These are phyloP conservation scores for Cephalopachus bancanus DNA, from an alignment of 2,797 vertebrate species.

Conservation along the genomic window DNA sequence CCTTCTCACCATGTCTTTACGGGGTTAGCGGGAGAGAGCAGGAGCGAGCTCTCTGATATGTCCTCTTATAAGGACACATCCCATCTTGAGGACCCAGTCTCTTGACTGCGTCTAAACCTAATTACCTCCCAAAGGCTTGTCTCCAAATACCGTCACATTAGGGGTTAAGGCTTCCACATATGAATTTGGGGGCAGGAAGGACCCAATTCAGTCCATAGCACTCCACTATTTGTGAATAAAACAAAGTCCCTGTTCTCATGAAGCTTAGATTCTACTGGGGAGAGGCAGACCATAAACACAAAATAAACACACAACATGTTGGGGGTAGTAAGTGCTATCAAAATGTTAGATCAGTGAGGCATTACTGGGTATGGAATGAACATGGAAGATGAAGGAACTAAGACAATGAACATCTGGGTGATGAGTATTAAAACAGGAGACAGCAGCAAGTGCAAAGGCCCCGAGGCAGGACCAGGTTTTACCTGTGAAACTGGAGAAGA, in stretches of 20 bases:
- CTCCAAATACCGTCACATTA: not conserved
- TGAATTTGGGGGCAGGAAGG: not conserved
- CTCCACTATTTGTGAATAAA: not conserved
- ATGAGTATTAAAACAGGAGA: not conserved
- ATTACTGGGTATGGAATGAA: not conserved
- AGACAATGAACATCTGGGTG: not conserved
- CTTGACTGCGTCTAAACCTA: not conserved
- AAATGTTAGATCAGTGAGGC: not conserved
- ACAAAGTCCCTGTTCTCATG: not conserved
- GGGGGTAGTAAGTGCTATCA: not conserved
- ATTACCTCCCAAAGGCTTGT: not conserved
- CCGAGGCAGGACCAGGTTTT: not conserved
- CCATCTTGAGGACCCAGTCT: not conserved
- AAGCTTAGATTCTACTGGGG: not conserved
- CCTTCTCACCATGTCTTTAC: not conserved
- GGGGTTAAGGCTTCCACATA: not conserved
- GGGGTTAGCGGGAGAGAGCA: not conserved
- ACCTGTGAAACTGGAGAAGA: not conserved
- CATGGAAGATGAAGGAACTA: not conserved
- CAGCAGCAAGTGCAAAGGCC: not conserved
- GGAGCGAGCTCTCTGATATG: not conserved
- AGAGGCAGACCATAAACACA: not conserved
- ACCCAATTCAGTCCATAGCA: not conserved
- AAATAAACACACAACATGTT: not conserved
- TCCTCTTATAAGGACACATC: not conserved